phyloP scores from a whole-genome alignment of 2,113 vertebrate genomes.

The Gnathonemus longibarbis region DNA sequence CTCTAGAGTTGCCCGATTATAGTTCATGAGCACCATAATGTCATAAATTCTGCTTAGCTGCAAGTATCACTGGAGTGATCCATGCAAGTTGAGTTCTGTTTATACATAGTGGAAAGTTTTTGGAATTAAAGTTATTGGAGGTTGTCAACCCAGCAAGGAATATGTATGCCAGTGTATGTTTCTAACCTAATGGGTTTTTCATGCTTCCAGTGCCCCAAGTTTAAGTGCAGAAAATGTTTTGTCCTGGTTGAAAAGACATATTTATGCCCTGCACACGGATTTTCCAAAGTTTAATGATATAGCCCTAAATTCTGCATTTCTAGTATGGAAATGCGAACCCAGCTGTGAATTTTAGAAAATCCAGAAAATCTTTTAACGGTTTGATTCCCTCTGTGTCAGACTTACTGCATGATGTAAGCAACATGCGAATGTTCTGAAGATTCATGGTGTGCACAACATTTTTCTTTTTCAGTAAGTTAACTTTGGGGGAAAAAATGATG shows the following conservation, averaged over 20 bases:
- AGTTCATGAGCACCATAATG: not conserved
- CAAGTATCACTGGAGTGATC: not conserved
- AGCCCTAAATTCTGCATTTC: not conserved
- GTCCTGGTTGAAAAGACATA: not conserved
- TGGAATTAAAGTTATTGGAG: not conserved
- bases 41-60: not conserved
- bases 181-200: not conserved
- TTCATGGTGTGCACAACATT: not conserved
- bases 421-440: not conserved
- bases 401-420: not conserved
- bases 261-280: not conserved
- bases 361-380: not conserved
- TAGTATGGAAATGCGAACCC: not conserved
- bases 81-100: not conserved
- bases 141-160: not conserved
- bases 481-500: not conserved
- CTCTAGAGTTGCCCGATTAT: slow-evolving; percentile 1
- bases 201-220: not conserved
- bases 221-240: not conserved
- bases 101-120: not conserved
- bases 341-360: not conserved
- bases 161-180: not conserved
- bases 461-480: not conserved
- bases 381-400: not conserved
- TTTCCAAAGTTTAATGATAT: not conserved